Evolutionary conservation across 2,797 vertebrate genomes (phyloP), one percentile per base, ranked within the genome.

Genomic region (Pseudotriccus pelzelni): DNA sequence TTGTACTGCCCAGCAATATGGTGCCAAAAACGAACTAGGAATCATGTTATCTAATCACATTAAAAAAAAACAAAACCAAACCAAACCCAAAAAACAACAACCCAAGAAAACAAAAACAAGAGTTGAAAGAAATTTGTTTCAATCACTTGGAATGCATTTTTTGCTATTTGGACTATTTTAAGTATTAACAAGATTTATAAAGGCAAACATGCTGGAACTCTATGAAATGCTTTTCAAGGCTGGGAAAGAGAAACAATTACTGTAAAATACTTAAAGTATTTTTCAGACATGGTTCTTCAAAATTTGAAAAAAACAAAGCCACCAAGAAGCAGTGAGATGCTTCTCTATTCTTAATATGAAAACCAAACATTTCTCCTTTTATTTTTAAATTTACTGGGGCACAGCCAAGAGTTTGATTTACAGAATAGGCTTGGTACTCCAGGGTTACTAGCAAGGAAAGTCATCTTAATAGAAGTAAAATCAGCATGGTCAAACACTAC

Each of bases 381-480:
- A 27, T 80, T 91, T 93, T 94, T 69, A 34, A 64, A 43, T 66
- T 89, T 73, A 55, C n/a, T 78, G 14, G 16, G 39, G 53, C 50
- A 69, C 18, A 78, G 22, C 27, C 64, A 92, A 53, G 13, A 80
- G n/a, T 32, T n/a, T 87, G 58, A 78, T 81, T 91, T 95, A 89
- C 28, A 72, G 49, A 82, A 67, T 2, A 83, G 60, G 32, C 43
- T 81, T 83, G 53, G 64, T 87, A 84, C 18, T 83, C 44, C 44
- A 36, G 36, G 15, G 41, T 84, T 75, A 81, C 72, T 87, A 77
- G 58, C 43, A 74, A 87, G 49, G 78, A 89, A 95, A 90, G 58
- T 78, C 27, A 34, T 93, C 90, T 91, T 74, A 93, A 81, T n/a
- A 93, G 69, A 78, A 88, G 46, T 41, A 80, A 93, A 95, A 91